Percentiles rank a stretch among this genome's conserved stretches.
Conservation (phyloP, 2,888 invertebrate species). For the Amaurobius ferox region DNA sequence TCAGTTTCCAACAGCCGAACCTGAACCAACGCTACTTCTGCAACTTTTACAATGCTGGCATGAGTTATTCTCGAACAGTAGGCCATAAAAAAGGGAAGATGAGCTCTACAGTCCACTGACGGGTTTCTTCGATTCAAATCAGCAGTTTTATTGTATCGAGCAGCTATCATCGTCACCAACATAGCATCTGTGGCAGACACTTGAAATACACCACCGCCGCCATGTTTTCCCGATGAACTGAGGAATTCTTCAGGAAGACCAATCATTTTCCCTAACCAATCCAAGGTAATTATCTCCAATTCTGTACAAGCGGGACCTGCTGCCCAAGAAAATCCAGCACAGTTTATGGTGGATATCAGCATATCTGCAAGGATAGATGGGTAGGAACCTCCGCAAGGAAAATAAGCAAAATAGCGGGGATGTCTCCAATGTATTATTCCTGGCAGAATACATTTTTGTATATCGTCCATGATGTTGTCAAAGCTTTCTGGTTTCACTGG, state of each 20-base stretch:
- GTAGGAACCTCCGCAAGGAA: slow-evolving; percentile 98
- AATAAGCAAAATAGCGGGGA: slow-evolving; percentile 98
- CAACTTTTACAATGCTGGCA: slow-evolving; percentile 94
- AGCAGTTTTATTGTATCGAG: slow-evolving; percentile 83
- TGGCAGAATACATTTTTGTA: slow-evolving; percentile 93
- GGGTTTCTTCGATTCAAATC: slow-evolving; percentile 88
- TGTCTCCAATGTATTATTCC: slow-evolving; percentile 86
- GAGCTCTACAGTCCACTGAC: slow-evolving; percentile 90
- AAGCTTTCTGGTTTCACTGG: slow-evolving; percentile 90
- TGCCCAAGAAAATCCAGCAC: slow-evolving; percentile 89
- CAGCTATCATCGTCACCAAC: slow-evolving; percentile 81
- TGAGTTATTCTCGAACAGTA: slow-evolving; percentile 83
- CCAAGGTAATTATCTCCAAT: slow-evolving; percentile 97
- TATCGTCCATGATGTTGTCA: slow-evolving; percentile 91
- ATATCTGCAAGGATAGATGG: slow-evolving; percentile 98
- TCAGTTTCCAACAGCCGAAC: slow-evolving; percentile 92
- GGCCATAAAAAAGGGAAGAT: slow-evolving; percentile 94
- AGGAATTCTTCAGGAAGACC: slow-evolving; percentile 96
- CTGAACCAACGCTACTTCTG: slow-evolving; percentile 94
- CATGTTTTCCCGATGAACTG: slow-evolving; percentile 84
- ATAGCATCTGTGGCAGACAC: slow-evolving; percentile 98
- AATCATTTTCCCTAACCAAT: slow-evolving; percentile 98
- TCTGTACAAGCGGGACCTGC: slow-evolving; percentile 98
- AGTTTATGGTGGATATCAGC: slow-evolving; percentile 96
- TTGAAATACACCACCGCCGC: slow-evolving; percentile 96